Evolutionary conservation across 1,140 invertebrate genomes (phyloP), one percentile per base, ranked within the genome.

Genomic region (Aplysia californica): DNA sequence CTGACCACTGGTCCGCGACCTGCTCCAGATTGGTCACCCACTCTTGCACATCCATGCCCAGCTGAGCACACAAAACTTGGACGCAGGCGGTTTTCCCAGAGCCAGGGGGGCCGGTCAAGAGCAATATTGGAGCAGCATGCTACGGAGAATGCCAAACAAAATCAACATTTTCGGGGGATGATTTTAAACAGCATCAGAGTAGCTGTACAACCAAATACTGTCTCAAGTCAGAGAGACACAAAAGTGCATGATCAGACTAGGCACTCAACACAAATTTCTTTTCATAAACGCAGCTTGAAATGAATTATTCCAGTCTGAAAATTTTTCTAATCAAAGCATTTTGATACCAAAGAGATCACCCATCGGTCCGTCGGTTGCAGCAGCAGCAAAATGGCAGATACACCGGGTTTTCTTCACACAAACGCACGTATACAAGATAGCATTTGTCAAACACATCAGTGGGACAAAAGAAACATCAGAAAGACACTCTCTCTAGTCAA

Each of bases 71-170:
- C 20, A 89, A 59, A 0, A 85, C 80, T 56, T 84, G 75, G 3
- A 90, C 26, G 21, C 86, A 84, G 0, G 87, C 85, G 15, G 88
- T 86, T 74, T 90, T 90, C 0, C 89, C 89, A 56, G 76, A 77
- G 18, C 89, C 89, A 29, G 89, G 71, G 66, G 87, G 87, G 20
- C 89, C 89, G 56, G 87, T 88, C 71, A 90, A 68, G 36, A 90
- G 69, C 36, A 89, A 68, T 21, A 90, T 82, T 26, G 85, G 81
- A 1, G 83, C 82, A 50, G 44, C n/a, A 50, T n/a, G 10, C 44
- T 50, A n/a, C 10, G n/a, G 44, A 50, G 44, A 50, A 15, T 15
- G 10, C 10, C 44, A 50, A n/a, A n/a, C n/a, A n/a, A 15, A 10
- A 50, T 50, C 44, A 50, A 50, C 44, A n/a, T 15, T 50, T 50